Conservation (phyloP, 2,797 vertebrate genomes). For the Knipowitschia caucasica region DNA sequence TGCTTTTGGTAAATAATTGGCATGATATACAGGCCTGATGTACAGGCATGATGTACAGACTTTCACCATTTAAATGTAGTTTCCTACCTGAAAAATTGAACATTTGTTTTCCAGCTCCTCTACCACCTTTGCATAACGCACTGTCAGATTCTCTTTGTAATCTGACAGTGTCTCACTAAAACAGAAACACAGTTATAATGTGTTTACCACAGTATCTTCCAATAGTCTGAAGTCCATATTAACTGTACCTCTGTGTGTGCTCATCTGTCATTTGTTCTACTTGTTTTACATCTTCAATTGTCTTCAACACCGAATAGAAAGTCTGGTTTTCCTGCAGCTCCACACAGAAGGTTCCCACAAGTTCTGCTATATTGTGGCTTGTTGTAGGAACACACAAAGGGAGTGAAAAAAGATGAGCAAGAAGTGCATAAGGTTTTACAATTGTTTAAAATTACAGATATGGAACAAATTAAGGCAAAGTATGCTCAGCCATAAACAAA, state of each 20-base stretch:
- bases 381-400: background rate
- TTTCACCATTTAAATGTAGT: background rate
- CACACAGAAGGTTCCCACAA: conserved; percentile 64
- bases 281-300: conserved; percentile 64
- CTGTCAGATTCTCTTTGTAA: conserved; percentile 5
- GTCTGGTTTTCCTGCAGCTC: conserved; percentile 74
- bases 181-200: background rate
- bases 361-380: conserved; percentile 76
- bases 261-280: conserved; percentile 3
- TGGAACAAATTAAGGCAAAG: too few species aligned
- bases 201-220: background rate
- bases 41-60: too few species aligned
- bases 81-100: background rate
- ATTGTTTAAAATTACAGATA: background rate
- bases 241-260: conserved; percentile 6
- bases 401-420: background rate
- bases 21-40: too few species aligned
- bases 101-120: background rate
- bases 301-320: conserved; percentile 70
- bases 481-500: conserved; percentile 5
- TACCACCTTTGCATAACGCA: background rate
- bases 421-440: background rate
- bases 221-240: background rate
- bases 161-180: conserved; percentile 1
- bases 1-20: too few species aligned